Base-by-base conservation (phyloP, 2,113 vertebrate species). In the Cairina moschata region DNA sequence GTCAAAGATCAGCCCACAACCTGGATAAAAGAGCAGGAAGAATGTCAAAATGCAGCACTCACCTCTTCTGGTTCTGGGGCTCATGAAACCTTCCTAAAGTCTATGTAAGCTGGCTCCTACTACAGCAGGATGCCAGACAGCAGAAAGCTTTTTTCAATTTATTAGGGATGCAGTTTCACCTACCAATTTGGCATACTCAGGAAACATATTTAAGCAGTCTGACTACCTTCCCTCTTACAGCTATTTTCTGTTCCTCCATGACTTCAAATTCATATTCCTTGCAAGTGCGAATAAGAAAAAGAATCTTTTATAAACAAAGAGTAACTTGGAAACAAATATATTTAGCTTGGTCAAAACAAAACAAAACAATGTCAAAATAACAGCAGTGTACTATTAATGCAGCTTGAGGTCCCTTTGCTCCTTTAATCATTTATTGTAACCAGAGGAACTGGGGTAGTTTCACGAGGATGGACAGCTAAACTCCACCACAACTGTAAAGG, bases 1-100 rank as follows among this genome's bases (percentile, higher is more conserved):
- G 80, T 99, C 99, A 63, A 99, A 98, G 76, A 97, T 95, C 78
- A 99, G 97, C 6, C 97, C 96, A 32, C 94, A 96, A 69, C 98
- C 99, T 99, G 94, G 28, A 60, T 29, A 73, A 92, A 93, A 94
- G n/a, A 77, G 26, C 79, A 84, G 75, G 29, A 60, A 76, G 28
- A 83, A 73, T 8, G 54, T 95, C 46, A 95, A 91, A 80, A 12
- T 20, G 58, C 44, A 89, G 82, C 55, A 83, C 13, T 62, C 18
- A 82, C 38, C 40, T 81, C 40, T 81, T 65, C 36, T 75, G 29
- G 29, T 62, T 81, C 76, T 25, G 73, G 83, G 50, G 26, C 77
- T 90, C 86, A 17, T 63, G 34, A 95, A 88, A 86, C 7, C 13
- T 63, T 40, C 16, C 18, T 34, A n/a, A 71, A 87, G 56, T 8